Base-by-base conservation (phyloP, 2,797 vertebrate species). In the Catamblyrhynchus diadema region DNA sequence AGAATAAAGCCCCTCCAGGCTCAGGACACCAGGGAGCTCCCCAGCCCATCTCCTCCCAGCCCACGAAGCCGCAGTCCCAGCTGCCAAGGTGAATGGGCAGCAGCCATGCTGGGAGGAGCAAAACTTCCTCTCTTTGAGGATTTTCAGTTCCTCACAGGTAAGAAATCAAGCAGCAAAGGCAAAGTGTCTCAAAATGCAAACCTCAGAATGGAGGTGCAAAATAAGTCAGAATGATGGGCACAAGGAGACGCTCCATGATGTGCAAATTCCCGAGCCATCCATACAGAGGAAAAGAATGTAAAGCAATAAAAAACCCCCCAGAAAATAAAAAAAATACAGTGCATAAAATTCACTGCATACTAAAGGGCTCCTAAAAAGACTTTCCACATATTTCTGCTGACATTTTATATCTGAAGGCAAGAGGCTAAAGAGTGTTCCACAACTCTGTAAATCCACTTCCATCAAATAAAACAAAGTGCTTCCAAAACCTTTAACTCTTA, bases 401-500 rank as follows among this genome's bases (percentile, higher is more conserved):
- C 44, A 80, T 81, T 93, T 93, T 90, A 87, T 73, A 95, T 88
- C 72, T 66, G 57, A 94, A 87, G 77, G 89, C 92, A 93, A 85
- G 50, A 88, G 78, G 74, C 83, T 95, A 88, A 93, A 85, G 44
- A 94, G 71, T 22, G 39, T 47, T 85, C 86, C 14, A 14, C 59
- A 89, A 41, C 90, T 93, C 87, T 81, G 81, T 81, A 96, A 96
- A 96, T 84, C 78, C 66, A 94, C 56, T 96, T 87, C 92, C 87
- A 95, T 86, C 73, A 83, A 80, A 95, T 94, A 96, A 94, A 95
- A 73, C 45, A 39, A 62, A 89, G 77, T 24, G 42, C 82, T 96
- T 93, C 87, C 88, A 86, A 96, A 96, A 86, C 81, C 93, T 93
- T 87, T 81, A 88, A 94, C 88, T 94, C 94, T 93, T 96, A 86